Base-by-base conservation (phyloP, 2,888 invertebrate genomes). In the Plagodis pulveraria region DNA sequence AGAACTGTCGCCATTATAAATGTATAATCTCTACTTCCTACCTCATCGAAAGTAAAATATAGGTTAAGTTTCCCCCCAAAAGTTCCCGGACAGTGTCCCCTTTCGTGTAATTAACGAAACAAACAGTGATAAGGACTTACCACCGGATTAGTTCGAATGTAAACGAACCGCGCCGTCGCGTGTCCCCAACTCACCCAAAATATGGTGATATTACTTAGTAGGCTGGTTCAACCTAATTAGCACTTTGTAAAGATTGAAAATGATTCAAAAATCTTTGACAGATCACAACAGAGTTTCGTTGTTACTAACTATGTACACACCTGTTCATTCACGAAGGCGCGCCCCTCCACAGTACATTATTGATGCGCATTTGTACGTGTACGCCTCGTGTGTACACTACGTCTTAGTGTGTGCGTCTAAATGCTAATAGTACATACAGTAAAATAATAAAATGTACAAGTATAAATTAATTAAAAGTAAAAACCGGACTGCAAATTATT, bases 61-160 rank as follows among this genome's bases (percentile, higher is more conserved):
- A 10, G 40, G 10, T 48, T 38, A 52, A 52, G 40, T 52, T 41
- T 47, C 56, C 54, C 58, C 64, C 47, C 34, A 41, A 51, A 56
- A 35, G 53, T 49, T 48, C 11, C 22, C 53, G 36, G 12, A 41
- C 54, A 52, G 7, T 52, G 63, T 70, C 67, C 71, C 72, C 71
- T 71, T 82, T 75, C 58, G 82, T 83, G 82, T 71, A 67, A 76
- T 74, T 77, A 77, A 66, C 69, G 70, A 81, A 79, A 77, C 80
- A 77, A 80, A 81, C 72, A 80, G 58, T 74, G 78, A 78, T 78
- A 79, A 58, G 54, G 63, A 49, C 56, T 42, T 46, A 64, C 71
- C 77, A 71, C 65, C 56, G 75, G 73, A 77, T 76, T 74, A 74
- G 63, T 58, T 61, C 69, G 67, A 69, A 70, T 70, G 73, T 72